phyloP scores from a whole-genome alignment of 1,140 invertebrate species.

The Musca domestica region DNA sequence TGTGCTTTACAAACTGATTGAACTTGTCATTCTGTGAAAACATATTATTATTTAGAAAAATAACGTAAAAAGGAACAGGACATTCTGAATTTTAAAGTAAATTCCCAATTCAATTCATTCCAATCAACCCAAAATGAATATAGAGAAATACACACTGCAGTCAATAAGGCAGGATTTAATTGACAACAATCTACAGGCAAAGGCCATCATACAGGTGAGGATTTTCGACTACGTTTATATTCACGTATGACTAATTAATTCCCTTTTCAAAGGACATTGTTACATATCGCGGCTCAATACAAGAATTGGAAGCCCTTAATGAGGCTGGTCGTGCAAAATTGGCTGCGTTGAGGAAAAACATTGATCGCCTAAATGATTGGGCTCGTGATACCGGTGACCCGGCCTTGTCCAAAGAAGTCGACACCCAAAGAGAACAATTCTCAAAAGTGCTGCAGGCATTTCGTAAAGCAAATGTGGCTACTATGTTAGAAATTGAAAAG shows the following conservation, averaged over 20 bases:
- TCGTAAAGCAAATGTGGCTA: slow-evolving; percentile 73
- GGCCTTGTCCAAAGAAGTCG: slow-evolving; percentile 63
- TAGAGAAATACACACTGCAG: slow-evolving; percentile 44
- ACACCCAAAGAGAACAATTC: slow-evolving; percentile 67
- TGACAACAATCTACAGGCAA: slow-evolving; percentile 69
- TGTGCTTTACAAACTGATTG: too few relatives aligned
- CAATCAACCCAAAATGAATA: slow-evolving; percentile 34
- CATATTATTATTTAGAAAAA: too few relatives aligned
- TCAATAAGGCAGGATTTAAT: slow-evolving; percentile 62
- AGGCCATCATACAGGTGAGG: slow-evolving; percentile 74
- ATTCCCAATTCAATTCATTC: neutral
- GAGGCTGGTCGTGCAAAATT: slow-evolving; percentile 69
- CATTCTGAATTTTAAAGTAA: neutral
- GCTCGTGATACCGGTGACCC: slow-evolving; percentile 65
- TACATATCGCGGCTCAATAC: slow-evolving; percentile 65
- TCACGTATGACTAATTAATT: neutral
- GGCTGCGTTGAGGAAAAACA: slow-evolving; percentile 63
- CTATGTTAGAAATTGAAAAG: slow-evolving; percentile 73
- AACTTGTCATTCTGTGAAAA: too few relatives aligned
- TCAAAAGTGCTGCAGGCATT: slow-evolving; percentile 70
- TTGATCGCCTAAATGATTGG: slow-evolving; percentile 66
- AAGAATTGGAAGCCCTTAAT: slow-evolving; percentile 69
- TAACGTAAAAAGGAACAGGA: too few relatives aligned
- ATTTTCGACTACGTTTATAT: neutral
- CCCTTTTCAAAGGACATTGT: slow-evolving; percentile 62